Evolutionary conservation across 2,888 invertebrate species (phyloP).

Genomic region (Chrysomela aeneicollis): DNA sequence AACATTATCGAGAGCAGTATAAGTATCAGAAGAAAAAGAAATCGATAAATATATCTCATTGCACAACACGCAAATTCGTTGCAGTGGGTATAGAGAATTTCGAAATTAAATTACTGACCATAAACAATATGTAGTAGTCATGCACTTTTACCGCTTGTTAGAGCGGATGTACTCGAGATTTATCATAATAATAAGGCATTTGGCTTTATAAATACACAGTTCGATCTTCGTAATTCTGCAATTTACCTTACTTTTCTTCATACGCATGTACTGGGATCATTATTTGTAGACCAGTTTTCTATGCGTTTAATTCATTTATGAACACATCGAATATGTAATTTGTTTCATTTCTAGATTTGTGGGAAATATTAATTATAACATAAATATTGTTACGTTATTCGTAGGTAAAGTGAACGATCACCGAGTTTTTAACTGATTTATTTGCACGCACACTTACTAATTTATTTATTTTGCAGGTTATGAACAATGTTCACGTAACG

Average conservation of each 20-base stretch:
- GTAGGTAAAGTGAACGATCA: too few species aligned
- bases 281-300: conserved; percentile 31
- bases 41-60: conserved; percentile 23
- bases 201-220: conserved; percentile 40
- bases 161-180: conserved; percentile 43
- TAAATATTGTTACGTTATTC: background rate
- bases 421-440: too few species aligned
- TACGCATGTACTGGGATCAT: conserved; percentile 21
- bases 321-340: background rate
- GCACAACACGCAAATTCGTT: conserved; percentile 29
- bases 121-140: conserved; percentile 26
- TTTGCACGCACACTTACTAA: too few species aligned
- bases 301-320: background rate
- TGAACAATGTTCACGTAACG: too few species aligned
- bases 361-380: too few species aligned
- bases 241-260: conserved; percentile 37
- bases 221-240: conserved; percentile 37
- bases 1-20: conserved; percentile 16
- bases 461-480: too few species aligned
- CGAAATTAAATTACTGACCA: conserved; percentile 26
- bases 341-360: background rate
- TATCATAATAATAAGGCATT: conserved; percentile 43
- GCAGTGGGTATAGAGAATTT: conserved; percentile 30
- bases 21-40: conserved; percentile 23
- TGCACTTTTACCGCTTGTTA: conserved; percentile 39